A percentile compares a stretch with the other conserved stretches of the same genome.
phyloP scores from a whole-genome alignment of 2,113 vertebrate species.

The Erpornis zantholeuca region DNA sequence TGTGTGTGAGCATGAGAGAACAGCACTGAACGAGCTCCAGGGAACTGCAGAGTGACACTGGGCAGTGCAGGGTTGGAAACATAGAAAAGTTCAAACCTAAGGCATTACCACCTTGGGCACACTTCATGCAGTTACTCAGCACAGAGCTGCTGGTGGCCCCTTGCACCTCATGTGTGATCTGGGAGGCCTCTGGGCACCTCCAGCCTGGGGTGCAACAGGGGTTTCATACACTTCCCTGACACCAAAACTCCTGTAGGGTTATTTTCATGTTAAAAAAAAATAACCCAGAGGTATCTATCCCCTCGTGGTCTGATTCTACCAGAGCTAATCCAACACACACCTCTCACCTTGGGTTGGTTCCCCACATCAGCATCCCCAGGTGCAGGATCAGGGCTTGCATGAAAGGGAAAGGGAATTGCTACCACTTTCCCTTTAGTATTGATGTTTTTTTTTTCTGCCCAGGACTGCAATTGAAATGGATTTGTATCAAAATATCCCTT shows the following conservation, averaged over 20 bases:
- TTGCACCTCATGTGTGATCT: too few relatives aligned
- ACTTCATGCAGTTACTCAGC: background rate
- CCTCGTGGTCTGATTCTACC: rapidly evolving
- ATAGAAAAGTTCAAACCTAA: too few relatives aligned
- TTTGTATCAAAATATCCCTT: background rate
- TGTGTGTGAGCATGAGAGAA: too few relatives aligned
- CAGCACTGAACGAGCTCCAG: too few relatives aligned
- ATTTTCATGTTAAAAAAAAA: background rate
- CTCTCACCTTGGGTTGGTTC: background rate
- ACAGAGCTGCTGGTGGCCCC: background rate
- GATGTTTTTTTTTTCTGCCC: background rate
- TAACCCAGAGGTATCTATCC: background rate
- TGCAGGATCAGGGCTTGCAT: background rate
- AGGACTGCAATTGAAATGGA: background rate
- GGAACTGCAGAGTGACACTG: too few relatives aligned
- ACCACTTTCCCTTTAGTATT: background rate
- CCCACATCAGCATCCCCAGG: background rate
- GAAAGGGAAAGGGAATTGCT: background rate
- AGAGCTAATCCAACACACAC: background rate
- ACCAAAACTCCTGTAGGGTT: background rate
- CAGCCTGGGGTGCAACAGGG: too few relatives aligned
- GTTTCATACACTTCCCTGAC: background rate
- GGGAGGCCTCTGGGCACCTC: background rate
- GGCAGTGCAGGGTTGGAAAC: too few relatives aligned
- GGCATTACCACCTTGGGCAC: too few relatives aligned